A percentile compares a stretch with the other conserved stretches of the same genome.
phyloP scores from a whole-genome alignment of 2,113 vertebrate genomes.

The Tonatia bakeri region DNA sequence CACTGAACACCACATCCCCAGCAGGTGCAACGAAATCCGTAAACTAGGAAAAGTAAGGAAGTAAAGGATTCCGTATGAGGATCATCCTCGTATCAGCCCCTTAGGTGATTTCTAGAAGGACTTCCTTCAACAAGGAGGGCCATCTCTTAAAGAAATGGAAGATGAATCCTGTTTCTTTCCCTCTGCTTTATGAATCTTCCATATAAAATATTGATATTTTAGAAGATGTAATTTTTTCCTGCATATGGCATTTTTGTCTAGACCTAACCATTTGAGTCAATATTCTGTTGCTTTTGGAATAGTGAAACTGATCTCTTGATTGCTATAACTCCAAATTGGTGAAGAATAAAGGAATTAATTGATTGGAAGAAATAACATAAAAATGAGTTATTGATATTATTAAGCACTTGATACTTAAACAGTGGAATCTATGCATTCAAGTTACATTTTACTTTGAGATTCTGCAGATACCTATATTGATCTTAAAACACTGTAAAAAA shows the following conservation, averaged over 20 bases:
- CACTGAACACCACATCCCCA: slow-evolving; percentile 42
- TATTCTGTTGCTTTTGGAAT: not conserved
- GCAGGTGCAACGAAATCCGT: slow-evolving; percentile 26
- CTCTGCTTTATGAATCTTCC: slow-evolving; percentile 11
- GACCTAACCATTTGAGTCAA: not conserved
- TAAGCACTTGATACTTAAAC: not conserved
- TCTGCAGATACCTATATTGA: not conserved
- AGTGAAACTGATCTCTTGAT: not conserved
- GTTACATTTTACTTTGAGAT: not conserved
- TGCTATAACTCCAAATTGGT: not conserved
- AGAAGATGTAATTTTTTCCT: not conserved
- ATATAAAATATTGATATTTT: not conserved
- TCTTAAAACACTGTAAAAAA: slow-evolving; percentile 2
- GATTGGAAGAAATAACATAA: not conserved
- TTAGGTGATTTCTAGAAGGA: slow-evolving; percentile 48
- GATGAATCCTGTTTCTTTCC: not conserved
- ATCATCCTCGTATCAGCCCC: slow-evolving; percentile 6
- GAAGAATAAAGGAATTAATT: not conserved
- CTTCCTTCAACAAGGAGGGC: not conserved
- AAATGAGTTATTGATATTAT: not conserved
- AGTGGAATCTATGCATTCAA: not conserved
- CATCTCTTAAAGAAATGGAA: slow-evolving; percentile 17
- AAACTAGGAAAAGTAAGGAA: slow-evolving; percentile 52
- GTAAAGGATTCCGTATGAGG: slow-evolving; percentile 61
- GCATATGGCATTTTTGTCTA: not conserved